phyloP scores from a whole-genome alignment of 2,797 vertebrate genomes.

The Euphonia xanthogaster region DNA sequence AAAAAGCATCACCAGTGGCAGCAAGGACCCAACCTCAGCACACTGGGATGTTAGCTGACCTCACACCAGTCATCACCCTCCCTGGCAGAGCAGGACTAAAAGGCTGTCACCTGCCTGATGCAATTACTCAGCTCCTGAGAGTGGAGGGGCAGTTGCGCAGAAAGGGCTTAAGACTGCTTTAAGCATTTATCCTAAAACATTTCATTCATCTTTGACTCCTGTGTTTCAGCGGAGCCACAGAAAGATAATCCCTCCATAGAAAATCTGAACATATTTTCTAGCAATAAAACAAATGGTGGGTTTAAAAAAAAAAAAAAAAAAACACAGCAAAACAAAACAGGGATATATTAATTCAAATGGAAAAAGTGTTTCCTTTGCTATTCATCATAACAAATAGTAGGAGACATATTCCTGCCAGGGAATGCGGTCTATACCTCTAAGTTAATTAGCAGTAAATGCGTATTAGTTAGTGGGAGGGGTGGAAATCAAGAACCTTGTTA shows the following conservation, averaged over 20 bases:
- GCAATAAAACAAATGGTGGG: not conserved
- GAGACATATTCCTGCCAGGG: conserved; percentile 32
- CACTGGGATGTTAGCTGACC: not conserved
- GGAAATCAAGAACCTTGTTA: conserved; percentile 63
- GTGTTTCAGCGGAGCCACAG: not conserved
- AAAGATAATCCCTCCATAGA: not conserved
- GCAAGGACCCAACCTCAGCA: not conserved
- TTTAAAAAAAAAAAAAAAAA: too few relatives aligned
- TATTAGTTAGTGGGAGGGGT: conserved; percentile 67
- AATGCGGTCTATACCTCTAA: conserved; percentile 44
- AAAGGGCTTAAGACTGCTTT: not conserved
- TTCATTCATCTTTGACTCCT: not conserved
- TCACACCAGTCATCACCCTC: not conserved
- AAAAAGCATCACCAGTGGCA: not conserved
- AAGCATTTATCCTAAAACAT: not conserved
- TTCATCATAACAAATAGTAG: not conserved
- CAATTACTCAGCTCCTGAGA: not conserved
- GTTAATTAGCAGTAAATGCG: conserved; percentile 71
- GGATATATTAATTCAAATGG: not conserved
- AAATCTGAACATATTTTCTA: not conserved
- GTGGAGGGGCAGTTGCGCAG: not conserved
- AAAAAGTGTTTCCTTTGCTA: not conserved
- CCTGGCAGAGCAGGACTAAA: not conserved
- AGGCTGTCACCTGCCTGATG: not conserved
- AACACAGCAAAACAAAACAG: not conserved